A percentile compares a stretch with the other conserved stretches of the same genome.
Conservation (phyloP, 2,113 vertebrate genomes). For the Rhinolophus ferrumequinum region DNA sequence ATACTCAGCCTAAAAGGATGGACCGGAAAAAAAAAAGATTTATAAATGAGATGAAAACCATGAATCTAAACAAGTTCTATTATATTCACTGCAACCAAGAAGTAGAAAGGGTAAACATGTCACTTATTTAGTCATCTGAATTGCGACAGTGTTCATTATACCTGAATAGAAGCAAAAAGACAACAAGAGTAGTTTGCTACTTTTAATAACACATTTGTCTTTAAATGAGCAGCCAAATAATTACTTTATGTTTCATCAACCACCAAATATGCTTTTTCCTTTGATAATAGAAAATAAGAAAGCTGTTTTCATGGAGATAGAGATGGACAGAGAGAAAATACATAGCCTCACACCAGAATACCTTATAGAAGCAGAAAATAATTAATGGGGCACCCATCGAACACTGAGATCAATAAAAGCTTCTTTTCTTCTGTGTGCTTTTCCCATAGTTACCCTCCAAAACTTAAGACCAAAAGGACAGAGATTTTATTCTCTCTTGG, state of each 20-base stretch:
- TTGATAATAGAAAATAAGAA: constrained; percentile 33
- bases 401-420: background rate
- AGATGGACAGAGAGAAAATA: background rate
- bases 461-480: background rate
- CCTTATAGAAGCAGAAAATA: background rate
- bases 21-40: background rate
- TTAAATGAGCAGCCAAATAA: constrained; percentile 14
- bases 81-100: background rate
- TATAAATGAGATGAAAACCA: constrained; percentile 28
- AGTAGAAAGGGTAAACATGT: background rate
- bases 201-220: constrained; percentile 30
- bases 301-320: background rate
- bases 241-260: constrained; percentile 17
- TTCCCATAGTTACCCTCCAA: background rate
- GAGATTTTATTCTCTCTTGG: constrained; percentile 6
- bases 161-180: background rate
- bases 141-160: background rate
- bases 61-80: background rate
- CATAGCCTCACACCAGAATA: background rate
- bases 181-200: background rate
- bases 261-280: background rate
- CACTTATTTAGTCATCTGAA: background rate
- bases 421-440: background rate
- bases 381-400: background rate
- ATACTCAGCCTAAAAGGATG: background rate